A percentile compares a stretch with the other conserved stretches of the same genome.
These are phyloP conservation scores for Alaudala cheleensis DNA, from an alignment of 2,113 vertebrate genomes.

Conservation along the genomic window DNA sequence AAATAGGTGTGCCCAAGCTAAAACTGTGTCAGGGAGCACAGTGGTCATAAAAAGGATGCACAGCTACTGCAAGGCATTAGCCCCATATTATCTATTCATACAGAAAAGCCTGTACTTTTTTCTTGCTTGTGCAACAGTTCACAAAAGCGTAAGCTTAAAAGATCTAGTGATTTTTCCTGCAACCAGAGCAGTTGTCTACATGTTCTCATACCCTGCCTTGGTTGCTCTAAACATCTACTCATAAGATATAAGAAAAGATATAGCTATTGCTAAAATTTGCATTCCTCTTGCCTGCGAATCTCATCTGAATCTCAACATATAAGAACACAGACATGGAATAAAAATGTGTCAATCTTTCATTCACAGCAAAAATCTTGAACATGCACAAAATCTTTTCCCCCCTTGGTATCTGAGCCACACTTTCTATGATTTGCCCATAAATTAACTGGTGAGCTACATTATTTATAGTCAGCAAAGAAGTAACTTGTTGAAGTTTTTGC, in stretches of 20 bases:
- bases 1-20: background rate
- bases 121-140: background rate
- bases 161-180: background rate
- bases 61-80: background rate
- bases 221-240: background rate
- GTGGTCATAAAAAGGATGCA: background rate
- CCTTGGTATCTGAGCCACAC: background rate
- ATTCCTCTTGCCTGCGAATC: background rate
- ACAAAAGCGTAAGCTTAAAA: background rate
- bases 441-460: background rate
- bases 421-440: background rate
- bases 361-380: background rate
- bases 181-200: background rate
- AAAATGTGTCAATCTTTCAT: background rate
- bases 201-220: background rate
- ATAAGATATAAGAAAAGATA: background rate
- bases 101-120: background rate
- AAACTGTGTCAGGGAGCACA: background rate
- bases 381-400: background rate
- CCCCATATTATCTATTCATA: too few relatives aligned
- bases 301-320: background rate
- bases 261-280: background rate
- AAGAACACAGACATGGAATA: background rate
- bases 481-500: background rate
- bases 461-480: background rate